These are phyloP conservation scores for Lepidurus arcticus DNA, from an alignment of 1,140 invertebrate species.

Conservation along the genomic window DNA sequence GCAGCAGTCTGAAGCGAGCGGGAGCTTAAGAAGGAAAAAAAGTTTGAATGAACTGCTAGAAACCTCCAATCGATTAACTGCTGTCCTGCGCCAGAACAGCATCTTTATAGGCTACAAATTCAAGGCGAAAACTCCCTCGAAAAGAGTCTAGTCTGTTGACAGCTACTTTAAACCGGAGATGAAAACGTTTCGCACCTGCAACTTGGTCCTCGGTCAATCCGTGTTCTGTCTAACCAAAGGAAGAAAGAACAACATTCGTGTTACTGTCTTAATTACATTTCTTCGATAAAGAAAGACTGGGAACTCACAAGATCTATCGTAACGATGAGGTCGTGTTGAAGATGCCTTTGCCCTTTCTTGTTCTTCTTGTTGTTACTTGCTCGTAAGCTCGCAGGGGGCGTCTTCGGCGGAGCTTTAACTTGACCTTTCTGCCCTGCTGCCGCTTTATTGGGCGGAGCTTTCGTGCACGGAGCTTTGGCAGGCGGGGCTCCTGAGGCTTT, in stretches of 20 bases:
- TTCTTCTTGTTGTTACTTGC: conserved; percentile 52
- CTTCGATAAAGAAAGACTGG: not conserved
- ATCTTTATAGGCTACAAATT: conserved; percentile 23
- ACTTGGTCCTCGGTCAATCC: conserved; percentile 79
- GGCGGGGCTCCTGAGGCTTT: not conserved
- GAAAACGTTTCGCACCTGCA: conserved; percentile 53
- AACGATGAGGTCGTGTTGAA: conserved; percentile 72
- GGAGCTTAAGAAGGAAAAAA: not conserved
- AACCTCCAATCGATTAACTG: conserved; percentile 7
- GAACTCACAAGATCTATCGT: conserved; percentile 71
- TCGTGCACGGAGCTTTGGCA: not conserved
- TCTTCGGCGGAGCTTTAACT: conserved; percentile 40
- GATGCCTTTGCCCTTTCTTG: conserved; percentile 70
- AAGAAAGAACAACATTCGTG: conserved; percentile 37
- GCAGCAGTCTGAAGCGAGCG: not conserved
- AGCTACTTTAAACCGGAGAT: not conserved
- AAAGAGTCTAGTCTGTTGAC: not conserved
- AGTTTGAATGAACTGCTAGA: conserved; percentile 14
- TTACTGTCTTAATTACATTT: not conserved
- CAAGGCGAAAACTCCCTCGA: conserved; percentile 9
- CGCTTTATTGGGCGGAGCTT: not conserved
- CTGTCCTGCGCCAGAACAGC: conserved; percentile 26
- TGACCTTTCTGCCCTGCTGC: conserved; percentile 46
- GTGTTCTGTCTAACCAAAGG: conserved; percentile 67
- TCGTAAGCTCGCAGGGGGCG: conserved; percentile 36